phyloP scores from a whole-genome alignment of 2,888 invertebrate species.

The Unio delphinus region DNA sequence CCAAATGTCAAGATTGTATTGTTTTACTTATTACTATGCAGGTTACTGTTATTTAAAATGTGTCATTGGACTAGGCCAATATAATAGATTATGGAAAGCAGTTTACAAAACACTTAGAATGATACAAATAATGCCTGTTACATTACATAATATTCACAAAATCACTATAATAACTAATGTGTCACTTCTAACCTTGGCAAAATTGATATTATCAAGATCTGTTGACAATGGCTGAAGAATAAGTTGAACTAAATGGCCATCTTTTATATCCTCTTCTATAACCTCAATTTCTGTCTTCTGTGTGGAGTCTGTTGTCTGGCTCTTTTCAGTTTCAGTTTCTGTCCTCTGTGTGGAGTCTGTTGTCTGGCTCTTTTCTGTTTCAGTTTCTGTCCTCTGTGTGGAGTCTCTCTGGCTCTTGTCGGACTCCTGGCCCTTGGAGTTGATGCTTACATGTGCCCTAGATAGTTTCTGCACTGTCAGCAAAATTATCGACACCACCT shows the following conservation, averaged over 20 bases:
- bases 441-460: slow-evolving; percentile 72
- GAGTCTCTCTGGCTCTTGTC: too few species aligned
- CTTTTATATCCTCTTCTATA: slow-evolving; percentile 26
- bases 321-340: neutral
- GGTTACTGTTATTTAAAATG: neutral
- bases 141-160: neutral
- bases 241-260: slow-evolving; percentile 78
- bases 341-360: too few species aligned
- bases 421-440: slow-evolving; percentile 45
- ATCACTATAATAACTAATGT: neutral
- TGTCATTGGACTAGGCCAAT: neutral
- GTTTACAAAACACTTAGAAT: neutral
- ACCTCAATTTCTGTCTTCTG: slow-evolving; percentile 4
- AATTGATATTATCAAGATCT: slow-evolving; percentile 78
- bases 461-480: slow-evolving; percentile 77
- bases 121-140: neutral
- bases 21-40: neutral
- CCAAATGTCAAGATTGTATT: too few species aligned
- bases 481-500: slow-evolving; percentile 74
- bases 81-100: too few species aligned
- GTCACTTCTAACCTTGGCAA: slow-evolving; percentile 70
- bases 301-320: too few species aligned
- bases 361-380: too few species aligned
- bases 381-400: too few species aligned
- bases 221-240: slow-evolving; percentile 78